Base-by-base conservation (phyloP, 2,888 invertebrate species). In the Eristalis intricaria region DNA sequence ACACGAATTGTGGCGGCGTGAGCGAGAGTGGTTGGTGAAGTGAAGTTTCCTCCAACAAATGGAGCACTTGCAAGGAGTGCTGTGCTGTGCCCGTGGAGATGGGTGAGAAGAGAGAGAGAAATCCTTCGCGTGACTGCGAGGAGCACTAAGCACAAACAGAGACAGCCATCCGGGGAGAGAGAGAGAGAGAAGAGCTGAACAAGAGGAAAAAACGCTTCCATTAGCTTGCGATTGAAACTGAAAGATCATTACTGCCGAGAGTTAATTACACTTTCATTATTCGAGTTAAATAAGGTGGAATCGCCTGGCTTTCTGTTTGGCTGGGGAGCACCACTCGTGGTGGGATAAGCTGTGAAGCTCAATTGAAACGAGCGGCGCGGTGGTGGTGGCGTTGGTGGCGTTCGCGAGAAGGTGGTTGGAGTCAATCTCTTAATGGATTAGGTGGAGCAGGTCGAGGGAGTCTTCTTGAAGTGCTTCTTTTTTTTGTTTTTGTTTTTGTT, bases 221-320 rank as follows among this genome's bases (percentile, higher is more conserved):
- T 74, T 82, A 73, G 68, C 74, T 73, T 73, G 76, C 77, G 73
- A 82, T 85, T 85, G 69, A 82, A 85, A 82, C 85, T 69, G 64
- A 85, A 77, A 86, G 85, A 86, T 86, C 77, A 86, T 86, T 86
- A 86, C 85, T 65, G 74, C 73, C 65, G 70, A 82, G 82, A 86
- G 73, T 82, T 86, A 86, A 86, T 86, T 86, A 86, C 74, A 82
- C 82, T 82, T 78, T 86, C 85, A 86, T 86, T 86, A 86, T 86
- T 77, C 77, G 82, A 77, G 77, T 74, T 86, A 78, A 86, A 78
- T 78, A 82, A 78, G 82, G 77, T 82, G 77, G 82, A 78, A 81
- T 85, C 77, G 77, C 43, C 64, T 77, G 43, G 73, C 64, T 76
- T 81, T 58, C 40, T 40, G 60, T 60, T 23, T 60, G 60, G 26